phyloP scores from a whole-genome alignment of 2,888 invertebrate species.

The Morpho achilles region DNA sequence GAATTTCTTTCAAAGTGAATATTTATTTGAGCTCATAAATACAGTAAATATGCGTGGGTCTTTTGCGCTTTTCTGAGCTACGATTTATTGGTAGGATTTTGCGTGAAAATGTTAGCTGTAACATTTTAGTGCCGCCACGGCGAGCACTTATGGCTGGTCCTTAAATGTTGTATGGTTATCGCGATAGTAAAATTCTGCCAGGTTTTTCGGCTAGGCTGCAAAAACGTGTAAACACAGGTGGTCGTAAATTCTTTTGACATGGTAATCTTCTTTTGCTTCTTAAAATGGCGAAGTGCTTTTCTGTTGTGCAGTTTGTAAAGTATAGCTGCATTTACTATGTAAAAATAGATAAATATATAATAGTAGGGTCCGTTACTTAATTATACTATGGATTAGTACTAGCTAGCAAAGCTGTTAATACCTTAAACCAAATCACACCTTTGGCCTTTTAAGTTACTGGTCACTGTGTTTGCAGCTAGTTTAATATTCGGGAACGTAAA shows the following conservation, averaged over 20 bases:
- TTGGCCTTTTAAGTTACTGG: too few species aligned
- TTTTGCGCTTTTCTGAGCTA: too few species aligned
- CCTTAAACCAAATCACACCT: too few species aligned
- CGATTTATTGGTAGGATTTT: constrained; percentile 31
- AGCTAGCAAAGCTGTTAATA: too few species aligned
- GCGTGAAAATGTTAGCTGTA: constrained; percentile 11
- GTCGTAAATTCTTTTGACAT: constrained; percentile 61
- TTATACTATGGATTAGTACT: too few species aligned
- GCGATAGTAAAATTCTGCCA: constrained; percentile 44
- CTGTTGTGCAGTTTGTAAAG: constrained; percentile 17
- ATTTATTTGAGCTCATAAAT: too few species aligned
- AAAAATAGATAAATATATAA: too few species aligned
- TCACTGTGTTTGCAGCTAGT: too few species aligned
- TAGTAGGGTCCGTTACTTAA: too few species aligned
- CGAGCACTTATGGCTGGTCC: constrained; percentile 30
- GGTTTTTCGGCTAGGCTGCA: constrained; percentile 46
- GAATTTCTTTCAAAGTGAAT: too few species aligned
- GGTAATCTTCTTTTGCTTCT: constrained; percentile 50
- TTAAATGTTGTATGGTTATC: constrained; percentile 38
- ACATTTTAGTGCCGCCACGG: constrained; percentile 20
- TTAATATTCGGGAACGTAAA: too few species aligned
- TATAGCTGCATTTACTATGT: not conserved
- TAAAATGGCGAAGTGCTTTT: constrained; percentile 33
- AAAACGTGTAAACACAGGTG: constrained; percentile 53
- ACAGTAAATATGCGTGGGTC: too few species aligned